Evolutionary conservation across 1,140 invertebrate species (phyloP).

Genomic region (Stenopsyche tienmushanensis): DNA sequence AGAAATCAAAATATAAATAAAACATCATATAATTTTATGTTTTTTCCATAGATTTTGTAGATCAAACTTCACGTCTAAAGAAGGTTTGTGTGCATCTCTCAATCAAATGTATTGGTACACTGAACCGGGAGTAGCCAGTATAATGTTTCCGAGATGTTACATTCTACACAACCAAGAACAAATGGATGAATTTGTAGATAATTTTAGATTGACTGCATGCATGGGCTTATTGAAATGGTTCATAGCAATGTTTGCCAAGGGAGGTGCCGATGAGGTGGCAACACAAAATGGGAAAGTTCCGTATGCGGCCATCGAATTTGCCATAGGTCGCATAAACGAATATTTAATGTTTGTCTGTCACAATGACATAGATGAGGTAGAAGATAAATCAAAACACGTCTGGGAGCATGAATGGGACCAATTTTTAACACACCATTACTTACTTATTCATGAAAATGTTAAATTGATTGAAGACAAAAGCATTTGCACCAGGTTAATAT

Average conservation of each 20-base stretch:
- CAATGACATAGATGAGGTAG: constrained; percentile 82
- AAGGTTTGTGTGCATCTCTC: constrained; percentile 79
- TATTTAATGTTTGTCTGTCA: constrained; percentile 74
- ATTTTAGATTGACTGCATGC: constrained; percentile 86
- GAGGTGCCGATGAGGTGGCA: constrained; percentile 59
- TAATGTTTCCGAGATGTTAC: constrained; percentile 85
- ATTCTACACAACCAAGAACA: constrained; percentile 85
- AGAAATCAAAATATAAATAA: too few species aligned
- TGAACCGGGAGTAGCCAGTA: constrained; percentile 76
- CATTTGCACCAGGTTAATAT: constrained; percentile 45
- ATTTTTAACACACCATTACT: constrained; percentile 76
- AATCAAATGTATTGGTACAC: constrained; percentile 88
- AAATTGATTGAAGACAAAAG: constrained; percentile 53
- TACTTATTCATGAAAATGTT: constrained; percentile 65
- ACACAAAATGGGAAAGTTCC: constrained; percentile 67
- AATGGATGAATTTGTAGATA: constrained; percentile 83
- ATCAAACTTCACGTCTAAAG: constrained; percentile 87
- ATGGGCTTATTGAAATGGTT: constrained; percentile 79
- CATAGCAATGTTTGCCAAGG: constrained; percentile 58
- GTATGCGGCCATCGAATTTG: constrained; percentile 73
- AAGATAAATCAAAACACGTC: constrained; percentile 58
- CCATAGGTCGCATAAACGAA: constrained; percentile 73
- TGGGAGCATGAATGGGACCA: constrained; percentile 86
- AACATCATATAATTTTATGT: too few species aligned
- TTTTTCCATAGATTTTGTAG: constrained; percentile 68